Conservation (phyloP, 2,888 invertebrate species). For the Odontomyia ornata region DNA sequence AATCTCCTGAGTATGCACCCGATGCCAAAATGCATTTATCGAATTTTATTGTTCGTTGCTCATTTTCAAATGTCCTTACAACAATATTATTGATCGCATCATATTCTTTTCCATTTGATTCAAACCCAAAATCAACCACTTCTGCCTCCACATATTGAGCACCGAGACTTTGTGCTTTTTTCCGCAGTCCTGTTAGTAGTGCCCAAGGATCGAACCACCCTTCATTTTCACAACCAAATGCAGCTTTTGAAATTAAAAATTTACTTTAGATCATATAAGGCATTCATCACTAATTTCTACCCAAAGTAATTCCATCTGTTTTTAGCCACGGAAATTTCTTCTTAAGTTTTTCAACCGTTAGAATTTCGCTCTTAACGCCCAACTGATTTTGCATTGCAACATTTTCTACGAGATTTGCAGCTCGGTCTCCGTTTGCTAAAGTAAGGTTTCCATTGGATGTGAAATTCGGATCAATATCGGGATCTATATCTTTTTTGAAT, state of each 20-base stretch:
- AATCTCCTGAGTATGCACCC: constrained; percentile 75
- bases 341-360: constrained; percentile 74
- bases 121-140: constrained; percentile 75
- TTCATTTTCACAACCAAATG: constrained; percentile 85
- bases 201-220: constrained; percentile 95
- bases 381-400: constrained; percentile 75
- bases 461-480: constrained; percentile 79
- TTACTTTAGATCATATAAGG: background rate
- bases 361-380: constrained; percentile 81
- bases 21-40: constrained; percentile 82
- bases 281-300: constrained; percentile 55
- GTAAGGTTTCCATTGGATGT: constrained; percentile 88
- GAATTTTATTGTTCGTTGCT: constrained; percentile 74
- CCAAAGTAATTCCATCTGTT: constrained; percentile 78
- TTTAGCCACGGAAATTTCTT: constrained; percentile 91
- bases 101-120: constrained; percentile 67
- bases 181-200: constrained; percentile 77
- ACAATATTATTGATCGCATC: constrained; percentile 68
- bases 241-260: no score
- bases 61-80: constrained; percentile 72
- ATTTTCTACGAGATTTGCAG: constrained; percentile 75
- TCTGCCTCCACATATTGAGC: constrained; percentile 80
- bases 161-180: constrained; percentile 78
- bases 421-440: constrained; percentile 81
- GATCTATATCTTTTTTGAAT: constrained; percentile 70